Evolutionary conservation across 2,113 vertebrate species (phyloP), one percentile per base, ranked within the genome.

Genomic region (Manacus vitellinus): DNA sequence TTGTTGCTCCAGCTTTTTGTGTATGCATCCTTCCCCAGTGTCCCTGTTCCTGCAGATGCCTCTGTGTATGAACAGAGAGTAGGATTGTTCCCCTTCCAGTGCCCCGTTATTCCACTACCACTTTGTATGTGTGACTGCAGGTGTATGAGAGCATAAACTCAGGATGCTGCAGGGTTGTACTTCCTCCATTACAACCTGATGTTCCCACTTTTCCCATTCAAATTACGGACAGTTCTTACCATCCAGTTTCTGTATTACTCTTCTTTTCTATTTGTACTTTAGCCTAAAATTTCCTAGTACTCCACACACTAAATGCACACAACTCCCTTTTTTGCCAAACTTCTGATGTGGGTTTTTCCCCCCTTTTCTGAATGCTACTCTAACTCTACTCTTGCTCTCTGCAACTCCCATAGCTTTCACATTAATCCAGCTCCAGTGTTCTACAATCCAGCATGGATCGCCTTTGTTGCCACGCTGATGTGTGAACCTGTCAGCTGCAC

Each of bases 261-360:
- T 66, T 89, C 13, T 63, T 65, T 80, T 30, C 27, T 77, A 2
- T 52, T 89, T 58, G 24, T 92, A 37, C 21, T 89, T 84, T 7
- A 87, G 17, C 41, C 8, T 85, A 24, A 77, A 58, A 43, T 37
- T 81, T 85, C 27, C 19, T 74, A 6, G 39, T 63, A n/a, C 3
- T 85, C 13, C 5, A 13, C 0, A 1, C 3, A 7, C 3, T 25
- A 12, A 85, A 49, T 24, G 30, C 6, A 7, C 31, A 13, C 8
- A 51, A 15, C 11, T 93, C 24, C 11, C 17, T 85, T 49, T 93
- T 85, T 12, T 90, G 41, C n/a, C 25, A 35, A 59, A 30, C 14
- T 24, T 82, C 9, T 55, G 8, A 25, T 30, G 14, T 1, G 4
- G 1, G 4, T 55, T 37, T 20, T 13, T 1, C 0, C 4, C 0